phyloP scores from a whole-genome alignment of 2,797 vertebrate species.

The Taeniopygia guttata region DNA sequence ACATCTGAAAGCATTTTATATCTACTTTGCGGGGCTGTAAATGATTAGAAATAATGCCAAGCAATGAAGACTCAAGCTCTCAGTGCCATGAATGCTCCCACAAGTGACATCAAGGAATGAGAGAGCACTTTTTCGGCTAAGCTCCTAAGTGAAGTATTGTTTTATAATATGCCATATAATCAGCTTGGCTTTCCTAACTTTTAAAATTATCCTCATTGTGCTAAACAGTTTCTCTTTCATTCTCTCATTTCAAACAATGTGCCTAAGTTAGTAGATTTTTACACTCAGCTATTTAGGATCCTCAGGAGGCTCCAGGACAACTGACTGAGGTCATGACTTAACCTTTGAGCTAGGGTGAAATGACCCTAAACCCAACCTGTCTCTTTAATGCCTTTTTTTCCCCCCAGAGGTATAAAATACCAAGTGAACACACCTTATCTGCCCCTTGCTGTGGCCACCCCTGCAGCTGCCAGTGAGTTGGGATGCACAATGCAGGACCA shows the following conservation, averaged over 20 bases:
- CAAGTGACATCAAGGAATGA: slow-evolving; percentile 20
- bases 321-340: background rate
- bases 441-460: background rate
- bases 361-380: background rate
- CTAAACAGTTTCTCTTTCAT: background rate
- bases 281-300: background rate
- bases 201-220: background rate
- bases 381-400: background rate
- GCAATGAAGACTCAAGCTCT: background rate
- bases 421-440: background rate
- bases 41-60: background rate
- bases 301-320: background rate
- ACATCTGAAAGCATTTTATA: background rate
- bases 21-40: background rate
- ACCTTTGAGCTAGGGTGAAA: background rate
- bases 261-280: background rate
- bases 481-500: background rate
- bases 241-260: background rate
- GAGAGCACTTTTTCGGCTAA: background rate
- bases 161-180: slow-evolving; percentile 28
- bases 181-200: slow-evolving; percentile 36
- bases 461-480: background rate
- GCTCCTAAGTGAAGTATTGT: slow-evolving; percentile 22
- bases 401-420: background rate
- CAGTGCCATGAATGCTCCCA: background rate